Evolutionary conservation across 2,113 vertebrate species (phyloP).

Genomic region (Pithys albifrons): DNA sequence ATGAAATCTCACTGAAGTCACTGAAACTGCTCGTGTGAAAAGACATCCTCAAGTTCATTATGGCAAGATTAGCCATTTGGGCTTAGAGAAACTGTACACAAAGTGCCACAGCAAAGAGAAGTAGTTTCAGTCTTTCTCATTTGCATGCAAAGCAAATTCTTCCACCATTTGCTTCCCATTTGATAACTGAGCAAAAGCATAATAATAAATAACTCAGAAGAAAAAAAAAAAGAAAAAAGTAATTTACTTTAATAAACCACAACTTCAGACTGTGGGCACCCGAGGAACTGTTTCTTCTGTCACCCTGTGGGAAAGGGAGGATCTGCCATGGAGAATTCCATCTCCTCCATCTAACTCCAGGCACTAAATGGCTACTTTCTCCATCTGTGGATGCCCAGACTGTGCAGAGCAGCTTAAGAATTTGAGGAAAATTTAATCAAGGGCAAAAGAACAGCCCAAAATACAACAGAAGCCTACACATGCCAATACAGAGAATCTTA

Average conservation of each 20-base stretch:
- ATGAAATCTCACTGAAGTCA: constrained; percentile 41
- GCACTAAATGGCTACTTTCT: neutral
- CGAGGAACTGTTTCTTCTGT: neutral
- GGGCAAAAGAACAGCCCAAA: neutral
- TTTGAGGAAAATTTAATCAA: neutral
- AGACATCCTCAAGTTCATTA: constrained; percentile 36
- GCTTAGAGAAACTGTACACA: neutral
- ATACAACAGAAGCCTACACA: neutral
- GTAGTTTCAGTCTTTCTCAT: neutral
- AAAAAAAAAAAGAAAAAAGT: neutral
- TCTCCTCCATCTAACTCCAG: neutral
- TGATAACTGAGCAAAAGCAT: neutral
- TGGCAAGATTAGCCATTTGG: constrained; percentile 36
- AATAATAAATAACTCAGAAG: constrained; percentile 30
- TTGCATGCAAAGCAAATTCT: constrained; percentile 43
- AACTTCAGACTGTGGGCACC: neutral
- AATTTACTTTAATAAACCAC: constrained; percentile 26
- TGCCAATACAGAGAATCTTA: neutral
- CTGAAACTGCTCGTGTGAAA: constrained; percentile 24
- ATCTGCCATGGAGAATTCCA: neutral
- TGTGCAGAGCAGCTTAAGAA: neutral
- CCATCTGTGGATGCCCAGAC: neutral
- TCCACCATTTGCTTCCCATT: constrained; percentile 49
- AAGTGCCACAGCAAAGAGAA: neutral
- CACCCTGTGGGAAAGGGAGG: neutral